phyloP scores from a whole-genome alignment of 2,888 invertebrate genomes.

The Altica lythri region DNA sequence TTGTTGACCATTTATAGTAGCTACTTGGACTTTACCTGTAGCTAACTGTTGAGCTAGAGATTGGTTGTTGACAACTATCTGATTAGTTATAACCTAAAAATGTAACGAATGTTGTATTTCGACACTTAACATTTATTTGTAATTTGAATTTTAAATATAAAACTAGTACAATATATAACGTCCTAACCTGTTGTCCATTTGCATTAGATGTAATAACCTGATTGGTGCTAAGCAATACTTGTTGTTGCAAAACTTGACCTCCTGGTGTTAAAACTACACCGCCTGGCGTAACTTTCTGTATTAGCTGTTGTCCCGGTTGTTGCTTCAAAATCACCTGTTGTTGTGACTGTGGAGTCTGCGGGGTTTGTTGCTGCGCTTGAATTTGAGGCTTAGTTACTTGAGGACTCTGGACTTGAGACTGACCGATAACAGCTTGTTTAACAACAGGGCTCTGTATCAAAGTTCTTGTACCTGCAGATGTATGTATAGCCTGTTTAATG shows the following conservation, averaged over 20 bases:
- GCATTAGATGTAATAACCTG: slow-evolving; percentile 52
- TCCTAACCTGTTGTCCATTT: slow-evolving; percentile 57
- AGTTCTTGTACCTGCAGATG: slow-evolving; percentile 44
- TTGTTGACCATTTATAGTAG: slow-evolving; percentile 84
- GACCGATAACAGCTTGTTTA: slow-evolving; percentile 31
- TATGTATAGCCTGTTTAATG: slow-evolving; percentile 45
- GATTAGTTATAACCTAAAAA: slow-evolving; percentile 61
- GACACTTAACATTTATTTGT: background rate
- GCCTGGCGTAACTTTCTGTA: slow-evolving; percentile 54
- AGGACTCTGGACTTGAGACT: slow-evolving; percentile 44
- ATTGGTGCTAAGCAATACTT: slow-evolving; percentile 53
- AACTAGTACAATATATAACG: background rate
- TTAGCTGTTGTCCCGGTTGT: slow-evolving; percentile 46
- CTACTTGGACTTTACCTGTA: slow-evolving; percentile 80
- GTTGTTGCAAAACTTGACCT: slow-evolving; percentile 54
- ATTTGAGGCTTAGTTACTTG: slow-evolving; percentile 39
- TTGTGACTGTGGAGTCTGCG: too few relatives aligned
- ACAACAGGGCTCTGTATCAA: slow-evolving; percentile 21
- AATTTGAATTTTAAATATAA: background rate
- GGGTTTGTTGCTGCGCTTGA: slow-evolving; percentile 37
- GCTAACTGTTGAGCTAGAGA: slow-evolving; percentile 80
- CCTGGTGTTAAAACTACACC: slow-evolving; percentile 55
- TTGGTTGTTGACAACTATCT: slow-evolving; percentile 79
- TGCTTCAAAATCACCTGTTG: slow-evolving; percentile 52
- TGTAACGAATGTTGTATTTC: too few relatives aligned